These are phyloP conservation scores for Gymnogyps californianus DNA, from an alignment of 2,113 vertebrate species.

Conservation along the genomic window DNA sequence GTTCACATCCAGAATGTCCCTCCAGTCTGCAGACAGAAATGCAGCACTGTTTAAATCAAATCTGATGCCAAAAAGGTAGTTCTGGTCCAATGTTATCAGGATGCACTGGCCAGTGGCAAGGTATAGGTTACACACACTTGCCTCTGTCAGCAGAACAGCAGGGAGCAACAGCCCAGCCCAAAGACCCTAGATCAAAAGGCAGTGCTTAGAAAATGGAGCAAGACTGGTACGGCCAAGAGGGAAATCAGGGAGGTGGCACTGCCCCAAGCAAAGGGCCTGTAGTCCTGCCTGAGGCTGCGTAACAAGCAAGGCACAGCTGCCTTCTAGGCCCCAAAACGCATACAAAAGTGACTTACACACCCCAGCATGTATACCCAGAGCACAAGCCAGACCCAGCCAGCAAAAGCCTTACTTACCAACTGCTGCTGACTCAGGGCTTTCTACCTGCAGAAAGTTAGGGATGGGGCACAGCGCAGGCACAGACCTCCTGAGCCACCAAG, in stretches of 20 bases:
- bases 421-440: not conserved
- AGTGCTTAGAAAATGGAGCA: not conserved
- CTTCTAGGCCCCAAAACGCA: not conserved
- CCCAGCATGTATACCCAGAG: not conserved
- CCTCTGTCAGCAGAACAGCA: not conserved
- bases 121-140: not conserved
- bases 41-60: not conserved
- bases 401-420: not conserved
- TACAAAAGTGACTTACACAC: not conserved
- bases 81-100: not conserved
- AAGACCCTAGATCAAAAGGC: not conserved
- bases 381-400: not conserved
- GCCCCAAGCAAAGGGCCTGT: not conserved
- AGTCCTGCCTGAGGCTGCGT: not conserved
- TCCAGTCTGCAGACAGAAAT: not conserved
- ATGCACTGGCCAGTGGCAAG: not conserved
- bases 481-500: not conserved
- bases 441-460: not conserved
- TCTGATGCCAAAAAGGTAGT: not conserved
- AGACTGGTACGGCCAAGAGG: not conserved
- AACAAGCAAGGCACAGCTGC: not conserved
- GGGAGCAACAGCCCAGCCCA: not conserved
- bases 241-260: not conserved
- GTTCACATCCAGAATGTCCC: not conserved
- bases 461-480: not conserved